A percentile compares a stretch with the other conserved stretches of the same genome.
Conservation (phyloP, 2,113 vertebrate genomes). For the Diadophis punctatus region DNA sequence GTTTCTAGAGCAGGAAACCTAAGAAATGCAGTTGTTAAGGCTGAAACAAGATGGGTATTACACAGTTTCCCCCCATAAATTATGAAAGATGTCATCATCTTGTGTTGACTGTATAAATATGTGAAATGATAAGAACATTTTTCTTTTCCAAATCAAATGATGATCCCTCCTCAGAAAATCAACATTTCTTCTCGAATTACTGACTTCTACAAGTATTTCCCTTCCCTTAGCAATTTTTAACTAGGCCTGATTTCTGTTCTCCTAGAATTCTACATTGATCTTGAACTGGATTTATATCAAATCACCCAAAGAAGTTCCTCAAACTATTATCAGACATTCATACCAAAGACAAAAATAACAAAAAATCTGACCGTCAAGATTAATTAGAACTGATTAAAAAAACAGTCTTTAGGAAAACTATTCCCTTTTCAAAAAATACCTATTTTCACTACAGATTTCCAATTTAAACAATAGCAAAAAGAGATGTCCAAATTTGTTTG, state of each 20-base stretch:
- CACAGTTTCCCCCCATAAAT: background rate
- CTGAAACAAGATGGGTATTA: rapidly evolving
- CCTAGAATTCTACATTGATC: constrained; percentile 26
- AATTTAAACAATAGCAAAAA: no score
- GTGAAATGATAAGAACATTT: background rate
- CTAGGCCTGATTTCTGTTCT: background rate
- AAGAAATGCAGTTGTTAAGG: background rate
- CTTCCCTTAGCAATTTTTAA: background rate
- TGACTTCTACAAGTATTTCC: constrained; percentile 25
- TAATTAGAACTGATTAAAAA: no score
- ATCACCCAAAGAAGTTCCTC: background rate
- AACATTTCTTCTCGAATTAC: background rate
- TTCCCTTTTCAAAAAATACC: no score
- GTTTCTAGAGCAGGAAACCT: background rate
- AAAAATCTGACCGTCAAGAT: no score
- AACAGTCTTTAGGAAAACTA: no score
- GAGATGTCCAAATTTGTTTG: no score
- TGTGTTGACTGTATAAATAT: background rate
- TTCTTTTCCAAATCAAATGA: constrained; percentile 22
- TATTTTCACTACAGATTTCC: no score
- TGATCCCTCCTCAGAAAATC: constrained; percentile 21
- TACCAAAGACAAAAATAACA: no score
- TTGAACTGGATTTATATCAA: background rate
- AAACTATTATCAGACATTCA: background rate
- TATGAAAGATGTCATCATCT: rapidly evolving